Evolutionary conservation across 2,797 vertebrate species (phyloP).

Genomic region (Manis javanica): DNA sequence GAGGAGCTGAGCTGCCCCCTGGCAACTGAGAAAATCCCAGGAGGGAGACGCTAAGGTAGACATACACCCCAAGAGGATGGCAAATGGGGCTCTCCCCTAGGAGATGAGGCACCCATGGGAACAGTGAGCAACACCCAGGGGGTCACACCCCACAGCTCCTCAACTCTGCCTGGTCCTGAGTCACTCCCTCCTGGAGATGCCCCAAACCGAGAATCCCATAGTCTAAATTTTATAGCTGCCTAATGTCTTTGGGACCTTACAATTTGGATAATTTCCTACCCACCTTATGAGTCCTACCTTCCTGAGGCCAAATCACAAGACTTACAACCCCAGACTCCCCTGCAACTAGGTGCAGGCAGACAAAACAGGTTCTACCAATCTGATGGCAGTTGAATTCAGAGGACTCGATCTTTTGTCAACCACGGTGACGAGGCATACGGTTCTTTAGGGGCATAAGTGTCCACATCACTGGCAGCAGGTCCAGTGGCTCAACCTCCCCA

Average conservation of each 20-base stretch:
- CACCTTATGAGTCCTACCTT: background rate
- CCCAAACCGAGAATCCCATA: background rate
- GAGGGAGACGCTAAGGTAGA: background rate
- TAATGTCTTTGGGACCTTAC: background rate
- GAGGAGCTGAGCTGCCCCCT: background rate
- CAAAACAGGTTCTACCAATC: background rate
- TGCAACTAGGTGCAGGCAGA: background rate
- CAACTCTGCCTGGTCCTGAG: rapidly evolving
- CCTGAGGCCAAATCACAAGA: background rate
- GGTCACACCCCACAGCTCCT: background rate
- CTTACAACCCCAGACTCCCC: background rate
- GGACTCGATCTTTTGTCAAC: rapidly evolving
- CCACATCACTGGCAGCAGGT: too few relatives aligned
- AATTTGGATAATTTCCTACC: background rate
- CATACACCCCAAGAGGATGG: background rate
- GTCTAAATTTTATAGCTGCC: background rate
- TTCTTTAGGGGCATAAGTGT: background rate
- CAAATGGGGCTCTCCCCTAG: background rate
- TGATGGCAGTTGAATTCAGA: background rate
- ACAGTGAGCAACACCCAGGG: background rate
- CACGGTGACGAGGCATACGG: rapidly evolving
- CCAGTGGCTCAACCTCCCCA: background rate
- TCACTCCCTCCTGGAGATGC: background rate
- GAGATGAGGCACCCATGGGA: background rate
- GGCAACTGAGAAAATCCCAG: background rate